Evolutionary conservation across 2,888 invertebrate species (phyloP), one percentile per base, ranked within the genome.

Genomic region (Machimus rusticus): DNA sequence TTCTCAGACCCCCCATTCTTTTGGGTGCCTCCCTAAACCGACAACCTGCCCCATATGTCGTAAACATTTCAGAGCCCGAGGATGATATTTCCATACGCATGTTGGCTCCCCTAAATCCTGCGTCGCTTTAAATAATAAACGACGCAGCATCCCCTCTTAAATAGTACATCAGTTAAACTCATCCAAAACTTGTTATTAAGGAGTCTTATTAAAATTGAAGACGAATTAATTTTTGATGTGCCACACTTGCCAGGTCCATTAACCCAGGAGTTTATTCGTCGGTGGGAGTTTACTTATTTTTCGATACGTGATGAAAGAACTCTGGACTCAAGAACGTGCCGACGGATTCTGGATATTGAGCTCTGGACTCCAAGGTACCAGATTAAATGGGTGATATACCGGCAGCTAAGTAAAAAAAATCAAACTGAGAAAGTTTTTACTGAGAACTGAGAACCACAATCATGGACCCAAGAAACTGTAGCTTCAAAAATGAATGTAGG

Each of bases 151-250:
- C 82, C 82, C 23, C 19, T 84, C 66, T 28, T 66, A 19, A 57
- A 84, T 84, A 84, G 31, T 66, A 66, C 37, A 39, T 66, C 39
- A 57, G 82, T 84, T 66, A 66, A 39, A 84, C 66, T 66, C 82
- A 84, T 84, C 66, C 57, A 84, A 66, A 84, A 28, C 66, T n/a
- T 84, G 66, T 84, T 84, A 84, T 39, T 84, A 84, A 57, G 66
- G 16, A 31, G 39, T 79, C 37, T 76, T 85, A 85, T 85, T 85
- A 74, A 85, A 74, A 85, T 85, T 85, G 28, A 34, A 85, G 39
- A 46, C 46, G 8, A 43, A 46, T 85, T 85, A 85, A 85, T 85
- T 46, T 74, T 74, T 85, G 14, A 85, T n/a, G 28, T 23, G 28
- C 28, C 74, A 43, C 74, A 85, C 85, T 85, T 74, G 85, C 23